Percentiles rank a stretch among this genome's conserved stretches.
These are phyloP conservation scores for Glaucidium brasilianum DNA, from an alignment of 2,113 vertebrate species.

Conservation along the genomic window DNA sequence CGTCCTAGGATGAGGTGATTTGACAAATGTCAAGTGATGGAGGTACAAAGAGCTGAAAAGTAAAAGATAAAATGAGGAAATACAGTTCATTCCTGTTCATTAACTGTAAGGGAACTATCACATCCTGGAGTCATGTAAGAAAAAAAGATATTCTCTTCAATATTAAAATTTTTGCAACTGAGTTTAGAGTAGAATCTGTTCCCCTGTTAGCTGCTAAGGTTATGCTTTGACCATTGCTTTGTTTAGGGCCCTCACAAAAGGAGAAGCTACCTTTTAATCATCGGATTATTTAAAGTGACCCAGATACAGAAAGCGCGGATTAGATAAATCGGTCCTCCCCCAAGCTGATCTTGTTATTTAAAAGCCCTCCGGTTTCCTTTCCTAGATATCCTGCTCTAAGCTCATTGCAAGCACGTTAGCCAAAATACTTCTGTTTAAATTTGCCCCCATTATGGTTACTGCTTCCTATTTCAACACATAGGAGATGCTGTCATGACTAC, in stretches of 20 bases:
- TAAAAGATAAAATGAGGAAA: background rate
- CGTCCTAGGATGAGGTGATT: background rate
- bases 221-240: background rate
- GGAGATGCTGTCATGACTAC: background rate
- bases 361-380: constrained; percentile 45
- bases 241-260: background rate
- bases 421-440: background rate
- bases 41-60: background rate
- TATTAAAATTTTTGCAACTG: background rate
- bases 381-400: constrained; percentile 16
- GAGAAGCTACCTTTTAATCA: constrained; percentile 38
- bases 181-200: background rate
- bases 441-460: background rate
- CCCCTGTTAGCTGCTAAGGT: accelerated
- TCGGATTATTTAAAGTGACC: constrained; percentile 63
- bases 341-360: constrained; percentile 57
- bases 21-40: background rate
- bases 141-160: background rate
- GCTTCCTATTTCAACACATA: background rate
- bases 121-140: background rate
- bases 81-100: background rate
- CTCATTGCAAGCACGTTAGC: background rate
- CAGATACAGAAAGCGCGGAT: constrained; percentile 56
- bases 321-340: constrained; percentile 44
- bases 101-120: background rate